Evolutionary conservation across 1,140 invertebrate species (phyloP).

Genomic region (Acromyrmex echinatior): DNA sequence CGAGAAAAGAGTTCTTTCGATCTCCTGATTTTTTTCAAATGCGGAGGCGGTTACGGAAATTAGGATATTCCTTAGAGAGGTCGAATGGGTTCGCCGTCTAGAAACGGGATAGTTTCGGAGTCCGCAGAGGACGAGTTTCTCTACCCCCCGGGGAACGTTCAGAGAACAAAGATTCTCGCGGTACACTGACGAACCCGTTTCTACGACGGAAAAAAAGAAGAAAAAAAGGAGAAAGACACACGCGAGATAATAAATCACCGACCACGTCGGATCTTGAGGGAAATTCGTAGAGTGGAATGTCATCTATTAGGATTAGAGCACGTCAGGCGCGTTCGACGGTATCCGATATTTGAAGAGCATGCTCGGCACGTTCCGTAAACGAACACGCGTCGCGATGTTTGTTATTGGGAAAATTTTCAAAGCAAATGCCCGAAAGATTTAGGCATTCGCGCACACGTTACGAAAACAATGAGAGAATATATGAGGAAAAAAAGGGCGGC

Average conservation of each 20-base stretch:
- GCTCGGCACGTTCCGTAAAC: conserved; percentile 64
- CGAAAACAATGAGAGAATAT: conserved; percentile 65
- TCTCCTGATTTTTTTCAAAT: conserved; percentile 42
- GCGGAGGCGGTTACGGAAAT: conserved; percentile 78
- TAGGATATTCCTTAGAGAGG: conserved; percentile 74
- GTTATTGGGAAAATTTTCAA: conserved; percentile 59
- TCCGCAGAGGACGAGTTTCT: conserved; percentile 53
- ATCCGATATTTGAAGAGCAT: conserved; percentile 44
- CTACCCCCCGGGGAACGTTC: conserved; percentile 68
- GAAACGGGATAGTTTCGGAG: conserved; percentile 68
- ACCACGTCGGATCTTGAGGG: conserved; percentile 69
- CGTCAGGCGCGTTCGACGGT: conserved; percentile 8
- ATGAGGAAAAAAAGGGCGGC: background rate
- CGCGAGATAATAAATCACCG: conserved; percentile 79
- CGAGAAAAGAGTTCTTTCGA: conserved; percentile 16
- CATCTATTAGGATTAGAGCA: conserved; percentile 81
- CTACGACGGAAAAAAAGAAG: conserved; percentile 61
- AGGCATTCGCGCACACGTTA: conserved; percentile 63
- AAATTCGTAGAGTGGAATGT: conserved; percentile 74
- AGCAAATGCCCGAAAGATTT: conserved; percentile 56
- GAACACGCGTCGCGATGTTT: conserved; percentile 50
- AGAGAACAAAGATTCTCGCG: conserved; percentile 67
- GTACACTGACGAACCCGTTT: conserved; percentile 66
- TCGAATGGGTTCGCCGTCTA: conserved; percentile 69
- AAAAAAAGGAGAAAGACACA: conserved; percentile 29